phyloP scores from a whole-genome alignment of 1,140 invertebrate species.

The Ceratina japonica region DNA sequence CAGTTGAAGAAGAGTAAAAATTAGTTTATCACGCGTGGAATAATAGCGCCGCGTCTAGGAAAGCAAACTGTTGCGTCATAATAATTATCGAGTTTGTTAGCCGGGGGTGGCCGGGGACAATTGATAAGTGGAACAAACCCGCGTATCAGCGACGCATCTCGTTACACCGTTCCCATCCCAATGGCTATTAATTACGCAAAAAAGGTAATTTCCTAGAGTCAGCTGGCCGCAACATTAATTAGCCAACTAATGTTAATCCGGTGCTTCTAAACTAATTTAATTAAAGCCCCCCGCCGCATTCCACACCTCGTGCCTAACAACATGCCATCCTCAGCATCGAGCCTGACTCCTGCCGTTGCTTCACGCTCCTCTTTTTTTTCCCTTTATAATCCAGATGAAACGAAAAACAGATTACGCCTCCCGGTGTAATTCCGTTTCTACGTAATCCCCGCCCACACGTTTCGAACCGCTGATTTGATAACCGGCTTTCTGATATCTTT shows the following conservation, averaged over 20 bases:
- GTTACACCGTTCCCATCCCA: conserved; percentile 13
- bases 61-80: background rate
- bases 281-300: conserved; percentile 42
- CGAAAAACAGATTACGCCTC: background rate
- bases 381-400: background rate
- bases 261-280: conserved; percentile 60
- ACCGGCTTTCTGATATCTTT: no score
- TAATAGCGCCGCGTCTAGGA: background rate
- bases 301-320: conserved; percentile 25
- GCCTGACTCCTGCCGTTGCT: background rate
- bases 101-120: background rate
- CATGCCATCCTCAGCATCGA: background rate
- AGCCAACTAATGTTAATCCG: conserved; percentile 58
- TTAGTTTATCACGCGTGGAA: background rate
- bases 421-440: background rate
- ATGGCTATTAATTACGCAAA: conserved; percentile 46
- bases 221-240: conserved; percentile 52
- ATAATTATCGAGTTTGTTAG: conserved; percentile 3
- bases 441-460: no score
- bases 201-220: conserved; percentile 44
- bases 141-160: background rate
- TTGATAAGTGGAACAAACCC: background rate
- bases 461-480: no score
- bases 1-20: no score
- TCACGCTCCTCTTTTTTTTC: background rate